phyloP scores from a whole-genome alignment of 2,113 vertebrate genomes.

The Boulengeromyrus knoepffleri region DNA sequence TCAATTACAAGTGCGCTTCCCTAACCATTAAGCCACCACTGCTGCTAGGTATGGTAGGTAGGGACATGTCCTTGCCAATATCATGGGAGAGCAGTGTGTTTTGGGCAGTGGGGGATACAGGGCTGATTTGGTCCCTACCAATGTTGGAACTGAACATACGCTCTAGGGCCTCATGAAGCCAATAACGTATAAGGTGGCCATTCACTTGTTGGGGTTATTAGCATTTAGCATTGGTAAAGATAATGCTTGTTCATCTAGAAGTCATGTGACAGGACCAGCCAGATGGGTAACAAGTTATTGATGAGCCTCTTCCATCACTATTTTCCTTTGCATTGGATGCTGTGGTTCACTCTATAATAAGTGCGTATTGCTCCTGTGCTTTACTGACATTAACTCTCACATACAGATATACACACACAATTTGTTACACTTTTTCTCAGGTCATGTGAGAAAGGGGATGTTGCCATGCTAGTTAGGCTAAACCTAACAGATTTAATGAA shows the following conservation, averaged over 20 bases:
- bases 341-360: not conserved
- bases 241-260: not conserved
- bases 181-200: not conserved
- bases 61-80: not conserved
- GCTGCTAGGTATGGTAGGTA: not conserved
- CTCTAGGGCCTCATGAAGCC: not conserved
- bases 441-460: not conserved
- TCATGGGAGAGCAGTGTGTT: not conserved
- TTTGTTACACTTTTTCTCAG: not conserved
- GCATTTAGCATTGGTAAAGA: not conserved
- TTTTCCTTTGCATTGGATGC: not conserved
- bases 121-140: not conserved
- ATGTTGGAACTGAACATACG: not conserved
- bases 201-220: not conserved
- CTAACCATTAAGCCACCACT: no score
- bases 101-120: not conserved
- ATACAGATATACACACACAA: not conserved
- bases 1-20: no score
- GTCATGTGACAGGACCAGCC: not conserved
- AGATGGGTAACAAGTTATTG: not conserved
- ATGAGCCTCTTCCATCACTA: not conserved
- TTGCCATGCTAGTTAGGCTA: not conserved
- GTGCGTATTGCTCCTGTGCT: not conserved
- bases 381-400: not conserved
- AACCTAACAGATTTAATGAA: not conserved